These are phyloP conservation scores for Choloepus hoffmanni DNA, from an alignment of 2,113 vertebrate species.

Conservation along the genomic window DNA sequence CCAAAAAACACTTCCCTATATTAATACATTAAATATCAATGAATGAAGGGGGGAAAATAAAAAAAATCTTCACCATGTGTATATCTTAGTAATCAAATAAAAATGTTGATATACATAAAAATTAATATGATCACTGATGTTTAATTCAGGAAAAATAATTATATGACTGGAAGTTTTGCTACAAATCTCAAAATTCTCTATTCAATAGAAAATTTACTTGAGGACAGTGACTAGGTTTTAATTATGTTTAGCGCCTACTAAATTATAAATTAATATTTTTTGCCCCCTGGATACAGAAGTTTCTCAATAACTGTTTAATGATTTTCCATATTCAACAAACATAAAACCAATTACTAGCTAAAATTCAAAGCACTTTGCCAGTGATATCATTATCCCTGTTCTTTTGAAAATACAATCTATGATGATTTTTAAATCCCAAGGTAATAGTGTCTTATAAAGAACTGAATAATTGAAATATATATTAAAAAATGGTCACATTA, in stretches of 20 bases:
- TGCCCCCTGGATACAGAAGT: neutral
- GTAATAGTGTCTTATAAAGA: conserved; percentile 20
- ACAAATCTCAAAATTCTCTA: neutral
- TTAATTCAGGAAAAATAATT: conserved; percentile 38
- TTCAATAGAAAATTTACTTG: neutral
- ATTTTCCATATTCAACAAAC: conserved; percentile 25
- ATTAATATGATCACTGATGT: neutral
- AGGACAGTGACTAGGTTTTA: neutral
- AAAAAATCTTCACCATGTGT: neutral
- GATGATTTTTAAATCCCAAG: neutral
- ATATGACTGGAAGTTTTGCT: conserved; percentile 19
- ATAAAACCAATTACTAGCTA: conserved; percentile 27
- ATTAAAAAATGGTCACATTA: conserved; percentile 26
- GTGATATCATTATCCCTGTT: neutral
- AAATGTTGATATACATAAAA: conserved; percentile 8
- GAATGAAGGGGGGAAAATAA: neutral
- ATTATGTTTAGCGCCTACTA: neutral
- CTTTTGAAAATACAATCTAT: neutral
- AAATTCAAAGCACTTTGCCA: conserved; percentile 24
- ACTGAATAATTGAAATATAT: neutral
- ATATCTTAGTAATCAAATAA: conserved; percentile 14
- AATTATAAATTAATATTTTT: too few species aligned
- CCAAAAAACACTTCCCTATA: neutral
- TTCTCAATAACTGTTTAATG: neutral
- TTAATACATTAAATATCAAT: neutral